Conservation (phyloP, 2,888 invertebrate genomes). For the Drosophila kanekoi region DNA sequence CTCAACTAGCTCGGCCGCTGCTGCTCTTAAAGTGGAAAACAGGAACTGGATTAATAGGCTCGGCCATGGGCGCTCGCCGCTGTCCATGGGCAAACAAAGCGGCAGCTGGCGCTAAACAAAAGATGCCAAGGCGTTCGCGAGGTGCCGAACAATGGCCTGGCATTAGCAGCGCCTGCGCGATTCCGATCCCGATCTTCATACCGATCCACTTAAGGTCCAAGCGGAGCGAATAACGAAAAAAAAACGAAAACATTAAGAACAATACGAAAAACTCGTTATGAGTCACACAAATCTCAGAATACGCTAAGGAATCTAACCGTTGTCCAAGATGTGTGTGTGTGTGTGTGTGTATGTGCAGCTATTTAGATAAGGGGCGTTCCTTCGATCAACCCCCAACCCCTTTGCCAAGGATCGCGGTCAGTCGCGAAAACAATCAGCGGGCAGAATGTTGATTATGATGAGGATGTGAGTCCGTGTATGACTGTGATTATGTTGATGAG, state of each 20-base stretch:
- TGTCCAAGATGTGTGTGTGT: constrained; percentile 35
- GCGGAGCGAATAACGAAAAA: constrained; percentile 64
- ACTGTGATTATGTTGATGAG: constrained; percentile 41
- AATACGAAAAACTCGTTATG: constrained; percentile 72
- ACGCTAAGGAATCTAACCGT: constrained; percentile 45
- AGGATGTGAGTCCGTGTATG: constrained; percentile 35
- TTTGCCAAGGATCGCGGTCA: constrained; percentile 62
- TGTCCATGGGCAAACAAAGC: constrained; percentile 73
- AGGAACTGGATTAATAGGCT: constrained; percentile 69
- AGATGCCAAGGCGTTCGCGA: constrained; percentile 64
- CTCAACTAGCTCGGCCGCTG: constrained; percentile 32
- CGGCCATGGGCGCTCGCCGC: constrained; percentile 61
- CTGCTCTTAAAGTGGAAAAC: constrained; percentile 15
- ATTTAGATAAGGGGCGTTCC: constrained; percentile 45
- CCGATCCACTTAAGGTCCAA: constrained; percentile 77
- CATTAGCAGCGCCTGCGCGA: constrained; percentile 60
- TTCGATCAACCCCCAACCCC: constrained; percentile 48
- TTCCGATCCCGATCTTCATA: constrained; percentile 36
- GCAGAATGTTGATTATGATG: constrained; percentile 67
- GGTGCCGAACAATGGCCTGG: constrained; percentile 55
- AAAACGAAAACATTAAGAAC: constrained; percentile 49
- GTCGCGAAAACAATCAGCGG: constrained; percentile 76
- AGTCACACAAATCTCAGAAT: constrained; percentile 77
- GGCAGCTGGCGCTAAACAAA: constrained; percentile 70
- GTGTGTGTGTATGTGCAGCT: constrained; percentile 33